phyloP scores from a whole-genome alignment of 1,140 invertebrate species.

The Theocolax elegans region DNA sequence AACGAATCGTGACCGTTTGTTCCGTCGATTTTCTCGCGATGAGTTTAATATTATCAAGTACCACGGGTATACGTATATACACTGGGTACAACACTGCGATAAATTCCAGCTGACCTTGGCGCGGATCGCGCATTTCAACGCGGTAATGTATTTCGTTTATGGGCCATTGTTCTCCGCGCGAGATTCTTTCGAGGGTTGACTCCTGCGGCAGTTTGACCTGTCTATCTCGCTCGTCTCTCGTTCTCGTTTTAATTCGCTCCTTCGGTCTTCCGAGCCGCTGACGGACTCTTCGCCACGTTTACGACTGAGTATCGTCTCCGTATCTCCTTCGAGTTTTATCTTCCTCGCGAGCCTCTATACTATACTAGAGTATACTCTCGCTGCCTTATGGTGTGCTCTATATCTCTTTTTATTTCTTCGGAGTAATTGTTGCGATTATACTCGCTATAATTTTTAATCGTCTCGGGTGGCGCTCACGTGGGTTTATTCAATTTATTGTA shows the following conservation, averaged over 20 bases:
- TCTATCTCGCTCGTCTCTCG: constrained; percentile 31
- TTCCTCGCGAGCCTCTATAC: background rate
- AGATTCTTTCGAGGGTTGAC: too few species aligned
- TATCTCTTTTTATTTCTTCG: too few species aligned
- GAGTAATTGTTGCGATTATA: background rate
- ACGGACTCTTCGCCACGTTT: background rate
- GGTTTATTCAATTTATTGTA: background rate
- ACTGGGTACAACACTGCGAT: too few species aligned
- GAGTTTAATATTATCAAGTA: too few species aligned
- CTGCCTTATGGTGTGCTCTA: too few species aligned
- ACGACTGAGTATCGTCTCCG: background rate
- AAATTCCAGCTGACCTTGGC: constrained; percentile 14
- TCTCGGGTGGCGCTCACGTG: background rate
- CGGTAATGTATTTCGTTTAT: constrained; percentile 9
- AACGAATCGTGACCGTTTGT: background rate
- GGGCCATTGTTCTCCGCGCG: constrained; percentile 32
- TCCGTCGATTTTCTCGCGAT: too few species aligned
- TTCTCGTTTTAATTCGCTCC: constrained; percentile 31
- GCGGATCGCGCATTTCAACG: background rate
- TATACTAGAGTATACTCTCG: too few species aligned
- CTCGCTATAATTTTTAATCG: background rate
- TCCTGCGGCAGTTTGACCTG: constrained; percentile 17
- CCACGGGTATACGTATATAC: too few species aligned
- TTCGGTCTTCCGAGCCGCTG: background rate
- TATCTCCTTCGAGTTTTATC: background rate